Evolutionary conservation across 2,888 invertebrate genomes (phyloP).

Genomic region (Ormyrus labotus): DNA sequence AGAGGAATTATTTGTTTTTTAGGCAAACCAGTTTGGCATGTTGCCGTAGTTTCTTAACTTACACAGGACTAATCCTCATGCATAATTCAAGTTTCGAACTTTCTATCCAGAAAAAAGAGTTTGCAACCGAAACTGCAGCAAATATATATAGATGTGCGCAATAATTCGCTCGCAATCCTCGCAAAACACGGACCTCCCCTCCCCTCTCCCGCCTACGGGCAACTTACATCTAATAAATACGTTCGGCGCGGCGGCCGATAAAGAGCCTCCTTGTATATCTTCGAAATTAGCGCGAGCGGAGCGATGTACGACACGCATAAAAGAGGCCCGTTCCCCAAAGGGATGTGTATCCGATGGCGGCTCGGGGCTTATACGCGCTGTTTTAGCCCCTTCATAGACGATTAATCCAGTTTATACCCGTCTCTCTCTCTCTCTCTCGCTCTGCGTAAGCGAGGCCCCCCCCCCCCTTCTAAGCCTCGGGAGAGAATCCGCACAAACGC

Average conservation of each 20-base stretch:
- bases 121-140: neutral
- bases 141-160: neutral
- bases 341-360: constrained; percentile 58
- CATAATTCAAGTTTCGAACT: constrained; percentile 7
- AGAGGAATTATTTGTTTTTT: constrained; percentile 1
- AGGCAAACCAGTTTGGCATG: constrained; percentile 28
- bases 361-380: constrained; percentile 59
- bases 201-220: too few relatives aligned
- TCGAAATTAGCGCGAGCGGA: too few relatives aligned
- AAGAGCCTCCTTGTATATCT: too few relatives aligned
- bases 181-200: neutral
- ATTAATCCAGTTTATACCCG: constrained; percentile 74
- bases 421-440: constrained; percentile 14
- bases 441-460: constrained; percentile 36
- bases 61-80: neutral
- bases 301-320: too few relatives aligned
- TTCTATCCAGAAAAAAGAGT: constrained; percentile 26
- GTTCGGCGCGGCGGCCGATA: too few relatives aligned
- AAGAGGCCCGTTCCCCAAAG: constrained; percentile 64
- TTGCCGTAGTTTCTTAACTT: constrained; percentile 40
- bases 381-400: constrained; percentile 73
- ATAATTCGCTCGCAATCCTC: constrained; percentile 20
- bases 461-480: constrained; percentile 66
- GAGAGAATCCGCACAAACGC: constrained; percentile 74
- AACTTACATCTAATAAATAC: too few relatives aligned